phyloP scores from a whole-genome alignment of 2,797 vertebrate species.

The Lemur catta region DNA sequence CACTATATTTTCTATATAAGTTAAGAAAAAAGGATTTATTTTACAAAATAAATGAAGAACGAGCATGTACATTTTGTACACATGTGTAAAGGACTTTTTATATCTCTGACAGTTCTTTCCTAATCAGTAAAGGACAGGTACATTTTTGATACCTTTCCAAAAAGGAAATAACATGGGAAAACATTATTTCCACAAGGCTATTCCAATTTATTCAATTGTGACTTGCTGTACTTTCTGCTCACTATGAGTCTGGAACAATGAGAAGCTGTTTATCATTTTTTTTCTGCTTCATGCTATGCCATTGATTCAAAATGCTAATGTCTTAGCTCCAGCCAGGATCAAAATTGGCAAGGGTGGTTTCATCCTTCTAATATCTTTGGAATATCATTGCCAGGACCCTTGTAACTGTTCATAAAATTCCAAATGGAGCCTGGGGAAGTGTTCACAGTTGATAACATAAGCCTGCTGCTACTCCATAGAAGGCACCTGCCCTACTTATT shows the following conservation, averaged over 20 bases:
- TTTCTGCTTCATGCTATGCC: not conserved
- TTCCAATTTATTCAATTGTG: not conserved
- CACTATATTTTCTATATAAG: not conserved
- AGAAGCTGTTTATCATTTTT: not conserved
- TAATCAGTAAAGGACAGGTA: not conserved
- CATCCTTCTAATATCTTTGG: not conserved
- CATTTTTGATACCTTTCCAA: not conserved
- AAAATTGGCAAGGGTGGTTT: not conserved
- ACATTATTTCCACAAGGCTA: not conserved
- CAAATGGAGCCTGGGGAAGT: not conserved
- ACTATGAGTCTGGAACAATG: not conserved
- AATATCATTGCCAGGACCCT: not conserved
- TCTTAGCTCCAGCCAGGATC: not conserved
- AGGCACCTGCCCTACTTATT: not conserved
- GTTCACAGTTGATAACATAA: not conserved
- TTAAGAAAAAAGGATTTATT: not conserved
- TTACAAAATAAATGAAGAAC: not conserved
- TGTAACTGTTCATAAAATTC: constrained; percentile 15
- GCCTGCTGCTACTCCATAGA: not conserved
- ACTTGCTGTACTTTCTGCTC: not conserved
- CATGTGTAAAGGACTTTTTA: not conserved
- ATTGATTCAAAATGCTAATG: constrained; percentile 24
- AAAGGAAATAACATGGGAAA: not conserved
- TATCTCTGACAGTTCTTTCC: not conserved
- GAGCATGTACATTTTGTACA: not conserved